Percentiles rank a stretch among this genome's conserved stretches.
phyloP scores from a whole-genome alignment of 2,797 vertebrate genomes.

The Dendrocincla fuliginosa region DNA sequence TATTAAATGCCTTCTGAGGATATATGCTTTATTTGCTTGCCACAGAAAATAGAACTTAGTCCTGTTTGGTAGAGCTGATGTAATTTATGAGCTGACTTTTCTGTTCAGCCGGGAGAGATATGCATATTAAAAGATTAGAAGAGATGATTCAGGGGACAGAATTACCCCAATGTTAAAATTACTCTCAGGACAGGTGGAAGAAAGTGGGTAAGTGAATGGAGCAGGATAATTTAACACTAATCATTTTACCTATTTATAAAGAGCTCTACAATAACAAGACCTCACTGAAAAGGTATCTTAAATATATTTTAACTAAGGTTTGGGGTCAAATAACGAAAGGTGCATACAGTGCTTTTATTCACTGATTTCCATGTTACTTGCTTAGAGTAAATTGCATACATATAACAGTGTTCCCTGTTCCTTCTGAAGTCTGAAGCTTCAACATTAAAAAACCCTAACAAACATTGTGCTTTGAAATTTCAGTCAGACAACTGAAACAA shows the following conservation, averaged over 20 bases:
- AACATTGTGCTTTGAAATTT: constrained; percentile 56
- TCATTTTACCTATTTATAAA: background rate
- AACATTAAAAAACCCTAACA: background rate
- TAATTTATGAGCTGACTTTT: background rate
- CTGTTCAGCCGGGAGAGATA: background rate
- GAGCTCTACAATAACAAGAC: background rate
- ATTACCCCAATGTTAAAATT: background rate
- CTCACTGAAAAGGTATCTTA: background rate
- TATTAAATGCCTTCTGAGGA: background rate
- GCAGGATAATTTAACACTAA: background rate
- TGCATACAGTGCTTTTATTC: background rate
- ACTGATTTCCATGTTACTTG: background rate
- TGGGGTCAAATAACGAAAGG: background rate
- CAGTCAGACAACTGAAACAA: constrained; percentile 69
- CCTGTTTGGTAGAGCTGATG: background rate
- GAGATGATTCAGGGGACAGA: background rate
- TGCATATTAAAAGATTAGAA: background rate
- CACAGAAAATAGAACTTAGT: background rate
- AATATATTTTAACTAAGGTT: background rate
- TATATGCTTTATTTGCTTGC: background rate
- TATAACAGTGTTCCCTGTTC: background rate
- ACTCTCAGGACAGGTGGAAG: background rate
- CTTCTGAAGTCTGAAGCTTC: constrained; percentile 3
- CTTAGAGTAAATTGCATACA: background rate
- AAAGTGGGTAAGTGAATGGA: background rate